A percentile compares a stretch with the other conserved stretches of the same genome.
These are phyloP conservation scores for Trachops cirrhosus DNA, from an alignment of 2,797 vertebrate genomes.

Conservation along the genomic window DNA sequence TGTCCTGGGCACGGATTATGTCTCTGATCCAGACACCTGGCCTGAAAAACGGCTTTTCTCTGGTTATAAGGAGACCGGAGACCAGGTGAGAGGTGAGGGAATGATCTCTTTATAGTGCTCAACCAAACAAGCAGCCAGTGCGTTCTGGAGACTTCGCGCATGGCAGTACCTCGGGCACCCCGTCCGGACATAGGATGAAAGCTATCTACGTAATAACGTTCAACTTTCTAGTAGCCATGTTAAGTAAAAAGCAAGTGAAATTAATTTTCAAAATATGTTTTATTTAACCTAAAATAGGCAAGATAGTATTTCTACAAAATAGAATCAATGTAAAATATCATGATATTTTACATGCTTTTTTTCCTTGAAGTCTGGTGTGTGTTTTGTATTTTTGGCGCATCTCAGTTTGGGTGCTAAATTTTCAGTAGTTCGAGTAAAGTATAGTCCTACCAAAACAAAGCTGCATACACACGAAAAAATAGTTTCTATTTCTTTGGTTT, in stretches of 20 bases:
- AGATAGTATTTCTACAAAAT: neutral
- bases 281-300: neutral
- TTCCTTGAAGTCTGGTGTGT: neutral
- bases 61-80: neutral
- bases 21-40: neutral
- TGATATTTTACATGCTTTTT: neutral
- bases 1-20: neutral
- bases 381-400: neutral
- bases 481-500: neutral
- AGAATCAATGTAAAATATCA: neutral
- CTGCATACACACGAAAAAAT: neutral
- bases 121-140: fast-evolving
- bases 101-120: neutral
- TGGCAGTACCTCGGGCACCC: neutral
- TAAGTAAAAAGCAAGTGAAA: neutral
- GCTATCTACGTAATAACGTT: neutral
- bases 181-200: fast-evolving
- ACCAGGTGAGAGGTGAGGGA: neutral
- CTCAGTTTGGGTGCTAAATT: neutral
- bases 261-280: neutral
- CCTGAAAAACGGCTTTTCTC: neutral
- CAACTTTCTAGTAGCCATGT: neutral
- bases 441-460: neutral
- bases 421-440: neutral
- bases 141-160: neutral